These are phyloP conservation scores for Minunthozetes semirufus DNA, from an alignment of 2,888 invertebrate species.

Conservation along the genomic window DNA sequence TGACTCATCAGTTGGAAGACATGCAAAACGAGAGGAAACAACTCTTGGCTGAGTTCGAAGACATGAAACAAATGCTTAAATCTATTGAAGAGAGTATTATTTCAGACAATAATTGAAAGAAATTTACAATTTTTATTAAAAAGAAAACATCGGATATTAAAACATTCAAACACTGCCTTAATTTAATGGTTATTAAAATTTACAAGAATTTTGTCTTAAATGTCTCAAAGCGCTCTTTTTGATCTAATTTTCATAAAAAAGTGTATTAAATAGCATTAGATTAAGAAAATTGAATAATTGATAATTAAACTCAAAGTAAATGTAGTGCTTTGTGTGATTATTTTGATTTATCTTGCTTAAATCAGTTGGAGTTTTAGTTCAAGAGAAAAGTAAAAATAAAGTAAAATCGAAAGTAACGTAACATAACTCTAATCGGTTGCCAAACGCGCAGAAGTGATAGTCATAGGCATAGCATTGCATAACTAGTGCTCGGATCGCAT, in stretches of 20 bases:
- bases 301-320: too few relatives aligned
- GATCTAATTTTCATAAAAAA: neutral
- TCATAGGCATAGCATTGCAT: neutral
- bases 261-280: too few relatives aligned
- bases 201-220: neutral
- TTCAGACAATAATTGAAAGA: neutral
- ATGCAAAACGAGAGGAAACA: conserved; percentile 20
- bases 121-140: neutral
- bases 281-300: too few relatives aligned
- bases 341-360: too few relatives aligned
- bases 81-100: conserved; percentile 4
- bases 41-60: conserved; percentile 16
- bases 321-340: too few relatives aligned
- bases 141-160: neutral
- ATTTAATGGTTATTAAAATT: neutral
- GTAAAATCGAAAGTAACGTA: neutral
- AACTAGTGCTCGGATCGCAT: conserved; percentile 10
- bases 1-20: conserved; percentile 2
- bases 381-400: too few relatives aligned
- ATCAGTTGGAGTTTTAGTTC: too few relatives aligned
- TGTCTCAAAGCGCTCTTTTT: neutral
- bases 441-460: neutral
- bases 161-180: neutral
- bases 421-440: neutral
- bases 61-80: conserved; percentile 22